phyloP scores from a whole-genome alignment of 2,888 invertebrate genomes.

The Drosophila anceps region DNA sequence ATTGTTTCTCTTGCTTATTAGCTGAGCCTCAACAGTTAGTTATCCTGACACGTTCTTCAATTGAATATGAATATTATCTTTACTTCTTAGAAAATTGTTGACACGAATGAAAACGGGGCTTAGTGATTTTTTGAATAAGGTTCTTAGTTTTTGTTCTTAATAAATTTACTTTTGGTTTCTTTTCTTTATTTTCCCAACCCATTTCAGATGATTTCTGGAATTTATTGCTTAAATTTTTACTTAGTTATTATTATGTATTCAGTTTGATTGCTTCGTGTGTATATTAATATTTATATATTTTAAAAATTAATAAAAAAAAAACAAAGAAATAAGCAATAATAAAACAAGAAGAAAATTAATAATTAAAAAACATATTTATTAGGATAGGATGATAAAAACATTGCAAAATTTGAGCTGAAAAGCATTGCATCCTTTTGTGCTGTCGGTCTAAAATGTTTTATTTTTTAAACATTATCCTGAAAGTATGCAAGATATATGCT shows the following conservation, averaged over 20 bases:
- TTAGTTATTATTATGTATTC: no score
- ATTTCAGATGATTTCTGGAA: no score
- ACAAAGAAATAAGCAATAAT: no score
- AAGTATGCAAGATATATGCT: slow-evolving; percentile 26
- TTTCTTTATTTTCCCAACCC: no score
- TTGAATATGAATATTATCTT: background rate
- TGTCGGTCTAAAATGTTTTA: fast-evolving
- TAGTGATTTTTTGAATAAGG: background rate
- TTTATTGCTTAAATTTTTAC: no score
- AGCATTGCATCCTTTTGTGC: slow-evolving; percentile 26
- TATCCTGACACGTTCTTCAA: slow-evolving; percentile 16
- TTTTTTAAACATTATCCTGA: background rate
- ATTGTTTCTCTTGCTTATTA: slow-evolving; percentile 35
- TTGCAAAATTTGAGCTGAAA: no score
- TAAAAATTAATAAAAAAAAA: no score
- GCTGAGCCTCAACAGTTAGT: slow-evolving; percentile 32
- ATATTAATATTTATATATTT: no score
- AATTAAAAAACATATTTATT: no score
- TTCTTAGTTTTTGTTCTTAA: background rate
- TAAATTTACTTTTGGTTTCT: background rate
- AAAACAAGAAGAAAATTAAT: no score
- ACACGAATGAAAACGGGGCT: background rate
- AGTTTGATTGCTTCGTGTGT: no score
- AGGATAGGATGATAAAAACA: no score
- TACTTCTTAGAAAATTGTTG: background rate